phyloP scores from a whole-genome alignment of 2,113 vertebrate genomes.

The Echinops telfairi region DNA sequence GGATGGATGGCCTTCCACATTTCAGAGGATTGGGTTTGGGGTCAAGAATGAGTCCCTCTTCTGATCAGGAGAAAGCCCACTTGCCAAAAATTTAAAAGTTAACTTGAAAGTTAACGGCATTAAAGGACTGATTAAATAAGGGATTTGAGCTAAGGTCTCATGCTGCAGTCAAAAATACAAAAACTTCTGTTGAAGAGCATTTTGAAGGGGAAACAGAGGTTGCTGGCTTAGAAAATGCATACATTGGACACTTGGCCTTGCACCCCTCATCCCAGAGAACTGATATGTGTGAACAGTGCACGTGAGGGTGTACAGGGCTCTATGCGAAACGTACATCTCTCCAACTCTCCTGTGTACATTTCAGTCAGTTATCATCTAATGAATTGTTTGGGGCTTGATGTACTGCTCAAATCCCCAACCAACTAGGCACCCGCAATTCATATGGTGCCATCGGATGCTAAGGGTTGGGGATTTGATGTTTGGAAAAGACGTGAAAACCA shows the following conservation, averaged over 20 bases:
- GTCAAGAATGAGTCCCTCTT: constrained; percentile 30
- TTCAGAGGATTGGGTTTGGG: constrained; percentile 8
- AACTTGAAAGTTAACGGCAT: constrained; percentile 38
- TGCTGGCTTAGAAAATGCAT: no score
- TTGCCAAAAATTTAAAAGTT: neutral
- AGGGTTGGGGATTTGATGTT: constrained; percentile 42
- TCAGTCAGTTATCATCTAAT: constrained; percentile 72
- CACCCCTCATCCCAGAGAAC: no score
- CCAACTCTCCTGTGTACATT: constrained; percentile 77
- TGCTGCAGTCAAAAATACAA: constrained; percentile 5
- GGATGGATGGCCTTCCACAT: neutral
- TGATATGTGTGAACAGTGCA: no score
- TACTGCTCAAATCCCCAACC: constrained; percentile 61
- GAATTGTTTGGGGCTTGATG: constrained; percentile 56
- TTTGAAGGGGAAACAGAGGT: constrained; percentile 60
- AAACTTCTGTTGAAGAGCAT: constrained; percentile 62
- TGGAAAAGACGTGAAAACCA: constrained; percentile 12
- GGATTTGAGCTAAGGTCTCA: constrained; percentile 48
- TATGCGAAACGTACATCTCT: no score
- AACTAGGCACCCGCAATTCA: neutral
- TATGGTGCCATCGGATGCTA: constrained; percentile 29
- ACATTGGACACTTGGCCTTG: neutral
- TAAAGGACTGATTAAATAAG: constrained; percentile 14
- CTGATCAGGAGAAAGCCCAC: constrained; percentile 31
- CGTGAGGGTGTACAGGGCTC: no score